Percentiles rank a stretch among this genome's conserved stretches.
These are phyloP conservation scores for Ploceus nigricollis DNA, from an alignment of 2,113 vertebrate genomes.

Conservation along the genomic window DNA sequence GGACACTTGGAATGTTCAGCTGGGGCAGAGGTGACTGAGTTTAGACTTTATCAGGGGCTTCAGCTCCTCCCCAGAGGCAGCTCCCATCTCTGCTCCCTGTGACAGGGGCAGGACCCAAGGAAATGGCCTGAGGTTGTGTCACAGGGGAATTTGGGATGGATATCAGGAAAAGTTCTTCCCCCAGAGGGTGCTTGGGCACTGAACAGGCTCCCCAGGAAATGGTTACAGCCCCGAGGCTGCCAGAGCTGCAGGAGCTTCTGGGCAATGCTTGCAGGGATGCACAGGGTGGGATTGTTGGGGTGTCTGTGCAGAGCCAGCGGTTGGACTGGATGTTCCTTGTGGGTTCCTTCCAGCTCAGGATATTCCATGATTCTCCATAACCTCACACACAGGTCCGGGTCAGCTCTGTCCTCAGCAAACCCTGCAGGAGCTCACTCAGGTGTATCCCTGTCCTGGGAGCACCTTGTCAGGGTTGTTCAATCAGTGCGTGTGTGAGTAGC, in stretches of 20 bases:
- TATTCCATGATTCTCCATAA: neutral
- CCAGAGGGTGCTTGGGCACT: neutral
- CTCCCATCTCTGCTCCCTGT: neutral
- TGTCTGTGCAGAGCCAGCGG: neutral
- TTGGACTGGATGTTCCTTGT: fast-evolving
- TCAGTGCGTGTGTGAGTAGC: neutral
- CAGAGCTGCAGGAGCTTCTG: neutral
- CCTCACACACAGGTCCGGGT: neutral
- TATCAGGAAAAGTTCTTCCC: neutral
- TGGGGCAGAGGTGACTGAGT: neutral
- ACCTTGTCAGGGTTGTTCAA: neutral
- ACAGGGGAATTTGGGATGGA: neutral
- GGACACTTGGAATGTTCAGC: neutral
- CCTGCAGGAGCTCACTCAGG: fast-evolving
- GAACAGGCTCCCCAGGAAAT: neutral
- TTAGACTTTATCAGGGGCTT: neutral
- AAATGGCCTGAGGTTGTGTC: neutral
- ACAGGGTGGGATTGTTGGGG: neutral
- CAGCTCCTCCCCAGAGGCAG: neutral
- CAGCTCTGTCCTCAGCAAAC: neutral
- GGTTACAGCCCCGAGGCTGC: neutral
- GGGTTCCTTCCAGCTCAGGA: neutral
- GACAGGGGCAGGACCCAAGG: neutral
- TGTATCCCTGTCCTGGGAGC: neutral
- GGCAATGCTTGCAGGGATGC: neutral